Conservation (phyloP, 37 sponge, comb jelly and placozoan species). For the Oopsacas minuta region DNA sequence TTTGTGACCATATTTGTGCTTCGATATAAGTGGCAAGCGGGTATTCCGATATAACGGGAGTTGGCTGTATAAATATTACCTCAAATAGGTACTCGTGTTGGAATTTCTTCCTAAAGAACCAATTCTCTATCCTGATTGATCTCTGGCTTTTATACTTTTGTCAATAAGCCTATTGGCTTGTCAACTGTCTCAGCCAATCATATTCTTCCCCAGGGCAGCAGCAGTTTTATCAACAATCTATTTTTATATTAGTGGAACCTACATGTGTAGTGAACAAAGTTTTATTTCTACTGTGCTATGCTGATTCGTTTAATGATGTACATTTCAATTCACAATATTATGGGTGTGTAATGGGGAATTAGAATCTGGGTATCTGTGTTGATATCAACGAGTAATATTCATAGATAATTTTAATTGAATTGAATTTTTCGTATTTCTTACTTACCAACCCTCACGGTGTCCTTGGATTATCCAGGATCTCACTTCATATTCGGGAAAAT, state of each 20-base stretch:
- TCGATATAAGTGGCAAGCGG: too few species aligned
- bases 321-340: not conserved
- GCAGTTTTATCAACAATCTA: conserved; percentile 18
- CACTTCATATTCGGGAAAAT: too few species aligned
- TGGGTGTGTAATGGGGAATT: too few species aligned
- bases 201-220: not conserved
- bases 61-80: too few species aligned
- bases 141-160: not conserved
- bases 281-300: not conserved
- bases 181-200: not conserved
- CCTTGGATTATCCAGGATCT: too few species aligned
- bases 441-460: too few species aligned
- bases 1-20: too few species aligned
- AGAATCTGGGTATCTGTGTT: too few species aligned
- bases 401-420: too few species aligned
- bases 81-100: not conserved
- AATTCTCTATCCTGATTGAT: not conserved
- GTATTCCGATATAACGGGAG: too few species aligned
- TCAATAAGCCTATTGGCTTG: not conserved
- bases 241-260: not conserved
- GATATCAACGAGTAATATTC: too few species aligned
- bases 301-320: not conserved
- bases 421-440: too few species aligned
- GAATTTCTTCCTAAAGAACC: conserved; percentile 13
- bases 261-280: not conserved